A percentile compares a stretch with the other conserved stretches of the same genome.
These are phyloP conservation scores for Fabriciana adippe DNA, from an alignment of 2,888 invertebrate genomes.

Conservation along the genomic window DNA sequence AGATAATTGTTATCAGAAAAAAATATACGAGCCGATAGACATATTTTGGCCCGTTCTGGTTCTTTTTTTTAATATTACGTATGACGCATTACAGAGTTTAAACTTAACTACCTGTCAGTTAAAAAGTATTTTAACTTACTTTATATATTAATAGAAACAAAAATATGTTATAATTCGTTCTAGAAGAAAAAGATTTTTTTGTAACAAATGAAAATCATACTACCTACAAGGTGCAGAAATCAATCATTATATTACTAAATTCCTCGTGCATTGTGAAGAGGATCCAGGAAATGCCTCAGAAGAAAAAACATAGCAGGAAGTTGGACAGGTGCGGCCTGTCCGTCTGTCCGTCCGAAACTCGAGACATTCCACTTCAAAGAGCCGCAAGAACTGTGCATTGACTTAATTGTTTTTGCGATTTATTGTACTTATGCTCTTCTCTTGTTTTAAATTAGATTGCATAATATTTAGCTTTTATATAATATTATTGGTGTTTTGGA, in stretches of 20 bases:
- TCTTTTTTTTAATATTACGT: no score
- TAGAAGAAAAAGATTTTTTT: no score
- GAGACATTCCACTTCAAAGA: slow-evolving; percentile 45
- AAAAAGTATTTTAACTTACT: no score
- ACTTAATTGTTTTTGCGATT: slow-evolving; percentile 12
- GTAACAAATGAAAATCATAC: no score
- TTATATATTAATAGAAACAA: no score
- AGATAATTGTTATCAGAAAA: no score
- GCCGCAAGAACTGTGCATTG: slow-evolving; percentile 11
- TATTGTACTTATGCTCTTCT: not conserved
- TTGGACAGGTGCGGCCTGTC: slow-evolving; percentile 64
- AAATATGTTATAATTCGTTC: no score
- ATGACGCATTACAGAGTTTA: no score
- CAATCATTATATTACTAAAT: slow-evolving; percentile 16
- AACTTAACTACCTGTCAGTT: no score
- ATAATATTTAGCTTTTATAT: not conserved
- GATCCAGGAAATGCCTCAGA: slow-evolving; percentile 60
- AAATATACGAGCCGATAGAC: no score
- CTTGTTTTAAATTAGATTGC: no score
- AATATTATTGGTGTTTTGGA: not conserved
- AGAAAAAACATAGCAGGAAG: slow-evolving; percentile 62
- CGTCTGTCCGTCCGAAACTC: slow-evolving; percentile 52
- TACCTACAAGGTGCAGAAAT: slow-evolving; percentile 12
- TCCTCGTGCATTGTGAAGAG: slow-evolving; percentile 29
- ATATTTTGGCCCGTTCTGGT: no score